These are phyloP conservation scores for Amniataba percoides DNA, from an alignment of 2,797 vertebrate species.

Conservation along the genomic window DNA sequence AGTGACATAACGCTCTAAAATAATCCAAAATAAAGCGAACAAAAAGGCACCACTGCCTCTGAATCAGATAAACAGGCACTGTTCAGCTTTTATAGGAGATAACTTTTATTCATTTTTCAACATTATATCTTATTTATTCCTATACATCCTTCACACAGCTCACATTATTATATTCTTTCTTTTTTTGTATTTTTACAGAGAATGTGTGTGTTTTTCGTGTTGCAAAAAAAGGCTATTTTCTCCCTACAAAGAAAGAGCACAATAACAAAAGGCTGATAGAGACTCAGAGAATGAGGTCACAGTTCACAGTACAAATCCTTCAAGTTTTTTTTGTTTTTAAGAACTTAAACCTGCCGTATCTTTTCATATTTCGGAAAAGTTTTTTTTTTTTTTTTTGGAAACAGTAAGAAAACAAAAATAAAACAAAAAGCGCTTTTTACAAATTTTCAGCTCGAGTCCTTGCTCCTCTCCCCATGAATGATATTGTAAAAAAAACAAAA, in stretches of 20 bases:
- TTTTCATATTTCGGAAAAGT: slow-evolving; percentile 83
- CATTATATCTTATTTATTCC: slow-evolving; percentile 88
- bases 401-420: slow-evolving; percentile 86
- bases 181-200: slow-evolving; percentile 83
- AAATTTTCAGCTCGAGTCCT: slow-evolving; percentile 90
- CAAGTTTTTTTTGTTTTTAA: slow-evolving; percentile 89
- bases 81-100: slow-evolving; percentile 89
- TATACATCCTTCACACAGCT: slow-evolving; percentile 97
- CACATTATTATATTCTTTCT: slow-evolving; percentile 67
- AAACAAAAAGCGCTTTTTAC: slow-evolving; percentile 84
- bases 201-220: slow-evolving; percentile 87
- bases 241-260: slow-evolving; percentile 82
- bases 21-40: slow-evolving; percentile 22
- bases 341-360: slow-evolving; percentile 92
- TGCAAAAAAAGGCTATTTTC: slow-evolving; percentile 83
- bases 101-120: slow-evolving; percentile 93
- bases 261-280: slow-evolving; percentile 88
- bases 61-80: slow-evolving; percentile 87
- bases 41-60: slow-evolving; percentile 25
- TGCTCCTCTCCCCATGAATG: slow-evolving; percentile 71
- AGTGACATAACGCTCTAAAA: background rate
- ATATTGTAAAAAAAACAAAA: slow-evolving; percentile 54
- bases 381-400: slow-evolving; percentile 71
- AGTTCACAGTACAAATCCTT: slow-evolving; percentile 99
- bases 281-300: slow-evolving; percentile 96